Evolutionary conservation across 2,797 vertebrate species (phyloP), one percentile per base, ranked within the genome.

Genomic region (Myotis myotis): DNA sequence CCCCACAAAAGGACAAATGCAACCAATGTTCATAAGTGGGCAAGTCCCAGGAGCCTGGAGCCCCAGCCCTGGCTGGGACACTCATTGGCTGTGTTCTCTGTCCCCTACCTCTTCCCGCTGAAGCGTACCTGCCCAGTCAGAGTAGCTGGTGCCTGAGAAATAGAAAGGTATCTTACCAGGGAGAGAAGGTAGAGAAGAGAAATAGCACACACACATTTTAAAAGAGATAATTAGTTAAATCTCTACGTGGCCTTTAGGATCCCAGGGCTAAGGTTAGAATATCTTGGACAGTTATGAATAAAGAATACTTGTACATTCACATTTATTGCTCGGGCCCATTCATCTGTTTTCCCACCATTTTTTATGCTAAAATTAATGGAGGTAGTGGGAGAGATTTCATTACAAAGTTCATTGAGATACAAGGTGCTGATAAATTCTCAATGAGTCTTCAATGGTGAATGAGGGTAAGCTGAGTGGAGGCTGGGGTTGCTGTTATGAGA

Each of bases 391-490:
- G 33, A 83, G 19, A 88, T 55, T 93, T 91, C 20, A 53, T 25
- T 9, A 33, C 36, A 75, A 87, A 88, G 66, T 41, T 44, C 57
- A n/a, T 8, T 8, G 38, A 71, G 76, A 30, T 5, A 22, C 70
- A 79, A 87, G 6, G 38, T 79, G 19, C 33, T 33, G 49, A 17
- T 55, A 68, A 41, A 23, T 22, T 28, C 22, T 36, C 38, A 16
- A 0, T 30, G 47, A 6, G 5, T 33, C 7, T 66, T 33, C 1
- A 12, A 8, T 1, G 12, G 17, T 25, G 17, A 23, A 8, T 4
- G 47, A n/a, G 20, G 60, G 23, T 5, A 68, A 66, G 38, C 1
- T 0, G 4, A n/a, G 30, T 2, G 28, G 57, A 76, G 36, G 15
- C 36, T 78, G 90, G 7, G 3, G 0, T 38, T 33, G 66, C 86